Percentiles rank a stretch among this genome's conserved stretches.
Evolutionary conservation across 2,113 vertebrate genomes (phyloP).

Genomic region (Stomatorhinus ivindoensis): DNA sequence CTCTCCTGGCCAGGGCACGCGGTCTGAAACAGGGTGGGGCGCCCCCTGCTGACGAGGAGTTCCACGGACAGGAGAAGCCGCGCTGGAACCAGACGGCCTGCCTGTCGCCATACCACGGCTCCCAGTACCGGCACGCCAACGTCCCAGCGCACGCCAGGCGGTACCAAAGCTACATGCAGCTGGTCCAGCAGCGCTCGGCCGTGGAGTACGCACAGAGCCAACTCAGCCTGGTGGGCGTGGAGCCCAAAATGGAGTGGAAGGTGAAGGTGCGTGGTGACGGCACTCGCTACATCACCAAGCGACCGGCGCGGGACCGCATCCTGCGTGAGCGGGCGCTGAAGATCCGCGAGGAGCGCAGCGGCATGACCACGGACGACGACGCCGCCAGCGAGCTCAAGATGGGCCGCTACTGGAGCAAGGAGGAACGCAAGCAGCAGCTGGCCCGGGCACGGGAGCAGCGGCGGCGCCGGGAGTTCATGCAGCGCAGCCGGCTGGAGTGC

Average conservation of each 20-base stretch:
- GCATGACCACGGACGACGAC: constrained; percentile 90
- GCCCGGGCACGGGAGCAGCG: constrained; percentile 87
- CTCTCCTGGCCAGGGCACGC: constrained; percentile 55
- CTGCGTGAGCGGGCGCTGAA: constrained; percentile 86
- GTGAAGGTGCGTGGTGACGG: constrained; percentile 92
- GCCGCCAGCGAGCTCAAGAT: constrained; percentile 93
- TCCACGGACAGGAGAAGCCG: constrained; percentile 47
- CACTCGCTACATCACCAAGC: constrained; percentile 89
- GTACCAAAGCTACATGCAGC: constrained; percentile 96
- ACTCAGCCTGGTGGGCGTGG: constrained; percentile 80
- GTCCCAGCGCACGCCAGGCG: constrained; percentile 84
- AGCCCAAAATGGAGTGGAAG: constrained; percentile 97
- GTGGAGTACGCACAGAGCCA: constrained; percentile 92
- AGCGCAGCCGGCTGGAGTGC: constrained; percentile 84
- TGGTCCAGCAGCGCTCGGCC: constrained; percentile 87
- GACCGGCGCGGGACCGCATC: constrained; percentile 86
- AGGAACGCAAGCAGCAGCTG: constrained; percentile 90
- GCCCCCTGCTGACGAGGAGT: constrained; percentile 53
- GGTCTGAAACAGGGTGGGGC: constrained; percentile 52
- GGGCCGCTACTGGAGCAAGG: constrained; percentile 97
- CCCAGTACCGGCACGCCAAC: constrained; percentile 69
- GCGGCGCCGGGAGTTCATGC: constrained; percentile 85
- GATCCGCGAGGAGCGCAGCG: constrained; percentile 88
- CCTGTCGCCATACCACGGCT: constrained; percentile 79
- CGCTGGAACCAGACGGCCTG: constrained; percentile 58